Percentiles rank a stretch among this genome's conserved stretches.
phyloP scores from a whole-genome alignment of 2,797 vertebrate genomes.

The Diceros bicornis region DNA sequence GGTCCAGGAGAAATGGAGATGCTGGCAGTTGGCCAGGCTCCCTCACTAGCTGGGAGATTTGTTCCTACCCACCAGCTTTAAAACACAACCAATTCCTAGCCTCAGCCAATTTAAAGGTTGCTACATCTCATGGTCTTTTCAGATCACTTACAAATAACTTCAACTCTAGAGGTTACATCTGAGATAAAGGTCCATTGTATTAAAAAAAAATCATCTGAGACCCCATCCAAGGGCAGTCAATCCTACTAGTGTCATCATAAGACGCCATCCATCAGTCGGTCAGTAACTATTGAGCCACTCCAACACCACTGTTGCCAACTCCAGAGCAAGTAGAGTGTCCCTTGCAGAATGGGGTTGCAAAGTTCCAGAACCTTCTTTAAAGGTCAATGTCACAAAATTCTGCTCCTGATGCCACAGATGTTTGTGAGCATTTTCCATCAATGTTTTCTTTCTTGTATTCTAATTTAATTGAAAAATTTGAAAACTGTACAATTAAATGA shows the following conservation, averaged over 20 bases:
- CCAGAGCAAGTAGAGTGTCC: neutral
- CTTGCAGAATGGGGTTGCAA: neutral
- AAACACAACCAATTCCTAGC: neutral
- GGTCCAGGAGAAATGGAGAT: neutral
- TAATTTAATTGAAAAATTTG: neutral
- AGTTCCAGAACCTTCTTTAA: neutral
- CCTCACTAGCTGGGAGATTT: neutral
- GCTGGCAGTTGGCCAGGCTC: neutral
- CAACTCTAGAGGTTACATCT: neutral
- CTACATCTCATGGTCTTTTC: neutral
- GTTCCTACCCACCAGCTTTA: neutral
- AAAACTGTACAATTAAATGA: neutral
- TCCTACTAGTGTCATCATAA: neutral
- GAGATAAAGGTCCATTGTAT: neutral
- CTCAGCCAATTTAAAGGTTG: neutral
- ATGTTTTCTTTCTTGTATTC: neutral
- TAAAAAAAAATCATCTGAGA: neutral
- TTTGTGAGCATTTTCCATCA: neutral
- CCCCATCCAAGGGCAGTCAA: neutral
- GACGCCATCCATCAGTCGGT: neutral
- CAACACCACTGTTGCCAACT: neutral
- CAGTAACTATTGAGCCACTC: neutral
- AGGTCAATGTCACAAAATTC: neutral
- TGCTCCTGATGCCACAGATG: neutral
- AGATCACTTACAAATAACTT: neutral